These are phyloP conservation scores for Fregetta grallaria DNA, from an alignment of 2,113 vertebrate genomes.

Conservation along the genomic window DNA sequence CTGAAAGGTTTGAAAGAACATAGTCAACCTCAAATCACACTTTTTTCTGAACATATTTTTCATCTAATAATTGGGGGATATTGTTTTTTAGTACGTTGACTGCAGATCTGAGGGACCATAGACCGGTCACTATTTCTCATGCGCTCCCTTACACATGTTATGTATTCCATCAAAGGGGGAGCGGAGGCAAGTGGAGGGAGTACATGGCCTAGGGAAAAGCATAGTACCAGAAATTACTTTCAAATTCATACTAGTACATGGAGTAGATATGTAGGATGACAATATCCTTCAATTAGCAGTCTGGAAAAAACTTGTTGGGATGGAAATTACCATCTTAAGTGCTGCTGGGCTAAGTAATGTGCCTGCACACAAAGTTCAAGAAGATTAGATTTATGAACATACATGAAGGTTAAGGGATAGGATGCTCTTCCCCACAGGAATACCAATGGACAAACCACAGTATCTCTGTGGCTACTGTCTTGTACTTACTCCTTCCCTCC, in stretches of 20 bases:
- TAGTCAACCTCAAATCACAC: not conserved
- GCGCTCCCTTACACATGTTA: not conserved
- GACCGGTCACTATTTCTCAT: not conserved
- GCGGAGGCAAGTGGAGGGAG: not conserved
- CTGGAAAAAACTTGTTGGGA: not conserved
- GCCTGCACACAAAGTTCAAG: not conserved
- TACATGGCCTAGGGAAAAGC: not conserved
- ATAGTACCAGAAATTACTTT: not conserved
- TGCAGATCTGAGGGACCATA: not conserved
- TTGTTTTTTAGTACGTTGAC: not conserved
- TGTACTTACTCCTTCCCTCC: not conserved
- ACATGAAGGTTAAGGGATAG: not conserved
- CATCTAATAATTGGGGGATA: not conserved
- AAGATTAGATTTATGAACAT: not conserved
- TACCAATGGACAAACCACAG: not conserved
- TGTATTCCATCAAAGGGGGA: not conserved
- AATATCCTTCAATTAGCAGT: not conserved
- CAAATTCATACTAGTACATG: not conserved
- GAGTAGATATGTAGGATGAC: not conserved
- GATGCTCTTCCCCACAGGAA: not conserved
- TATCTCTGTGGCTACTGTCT: not conserved
- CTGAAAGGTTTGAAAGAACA: not conserved
- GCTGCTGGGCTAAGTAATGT: not conserved
- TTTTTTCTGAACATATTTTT: not conserved
- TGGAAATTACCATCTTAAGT: not conserved